Evolutionary conservation across 2,888 invertebrate species (phyloP), one percentile per base, ranked within the genome.

Genomic region (Heliconius ismenius): DNA sequence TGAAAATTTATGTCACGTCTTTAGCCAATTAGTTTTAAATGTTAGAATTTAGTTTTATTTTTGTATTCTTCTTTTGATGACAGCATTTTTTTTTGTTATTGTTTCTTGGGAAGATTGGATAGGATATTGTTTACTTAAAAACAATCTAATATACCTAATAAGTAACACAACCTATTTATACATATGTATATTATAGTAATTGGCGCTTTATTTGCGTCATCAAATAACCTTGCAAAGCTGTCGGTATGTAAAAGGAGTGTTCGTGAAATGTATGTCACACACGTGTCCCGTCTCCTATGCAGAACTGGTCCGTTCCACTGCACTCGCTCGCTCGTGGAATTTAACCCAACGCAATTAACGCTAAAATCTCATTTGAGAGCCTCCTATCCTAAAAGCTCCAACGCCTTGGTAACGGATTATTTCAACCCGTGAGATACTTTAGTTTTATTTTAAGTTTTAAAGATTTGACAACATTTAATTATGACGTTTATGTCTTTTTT

Each of bases 211-310:
- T 64, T 74, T 74, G 73, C 73, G 64, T 74, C 73, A 74, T 28
- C 9, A 11, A 32, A 36, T 36, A 64, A 63, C 72, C 72, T 70
- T 65, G 72, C 76, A 76, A 70, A 54, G 54, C 36, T 76, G 21
- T 76, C 72, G 76, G 72, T 72, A 76, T 76, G 72, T 76, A 58
- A 62, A 73, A 63, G 76, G 76, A 76, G 76, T 76, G 76, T 72
- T 76, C 76, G 54, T 65, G 68, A 67, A 60, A 76, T 39, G 76
- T 76, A 64, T 76, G 76, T 76, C 76, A 72, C 76, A 76, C 76
- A 76, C 76, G 76, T 76, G 72, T 54, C 63, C 75, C 32, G 75
- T 36, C 49, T 75, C 74, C 67, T 67, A 67, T 67, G 67, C 65
- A 67, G 65, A 68, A 62, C 67, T 68, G 58, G 75, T 68, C 58